Evolutionary conservation across 64 coral and sea anemone species (phyloP).

Genomic region (Hydrozoanthus tunicans): DNA sequence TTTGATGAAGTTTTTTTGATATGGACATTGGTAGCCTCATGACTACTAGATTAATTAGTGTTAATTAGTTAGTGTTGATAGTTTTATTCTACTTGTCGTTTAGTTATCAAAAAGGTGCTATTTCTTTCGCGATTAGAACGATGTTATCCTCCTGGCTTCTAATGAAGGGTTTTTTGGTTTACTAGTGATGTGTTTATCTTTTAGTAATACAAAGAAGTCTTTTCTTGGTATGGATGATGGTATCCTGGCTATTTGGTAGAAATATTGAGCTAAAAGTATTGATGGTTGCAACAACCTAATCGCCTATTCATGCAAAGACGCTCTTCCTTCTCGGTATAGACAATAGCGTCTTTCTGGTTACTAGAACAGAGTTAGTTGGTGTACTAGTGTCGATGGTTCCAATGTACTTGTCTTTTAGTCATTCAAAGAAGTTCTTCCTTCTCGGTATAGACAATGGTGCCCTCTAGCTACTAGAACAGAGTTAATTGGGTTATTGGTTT

Average conservation of each 20-base stretch:
- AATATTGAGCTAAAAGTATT: too few relatives aligned
- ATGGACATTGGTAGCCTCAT: too few relatives aligned
- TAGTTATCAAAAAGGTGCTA: too few relatives aligned
- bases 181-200: neutral
- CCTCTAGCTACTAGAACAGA: neutral
- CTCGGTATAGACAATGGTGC: conserved; percentile 85
- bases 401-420: conserved; percentile 24
- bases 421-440: conserved; percentile 82
- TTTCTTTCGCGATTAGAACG: too few relatives aligned
- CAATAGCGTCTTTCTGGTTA: conserved; percentile 11
- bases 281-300: neutral
- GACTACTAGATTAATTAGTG: too few relatives aligned
- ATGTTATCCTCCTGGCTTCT: too few relatives aligned
- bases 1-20: too few relatives aligned
- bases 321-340: conserved; percentile 91
- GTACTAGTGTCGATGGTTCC: neutral
- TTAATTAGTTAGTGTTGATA: too few relatives aligned
- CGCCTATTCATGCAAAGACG: conserved; percentile 67
- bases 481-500: too few relatives aligned
- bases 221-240: conserved; percentile 91
- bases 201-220: conserved; percentile 77
- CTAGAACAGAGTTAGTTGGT: neutral
- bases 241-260: neutral
- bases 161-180: too few relatives aligned
- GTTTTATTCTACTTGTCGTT: too few relatives aligned